Base-by-base conservation (phyloP, 2,797 vertebrate species). In the Oreortyx pictus region DNA sequence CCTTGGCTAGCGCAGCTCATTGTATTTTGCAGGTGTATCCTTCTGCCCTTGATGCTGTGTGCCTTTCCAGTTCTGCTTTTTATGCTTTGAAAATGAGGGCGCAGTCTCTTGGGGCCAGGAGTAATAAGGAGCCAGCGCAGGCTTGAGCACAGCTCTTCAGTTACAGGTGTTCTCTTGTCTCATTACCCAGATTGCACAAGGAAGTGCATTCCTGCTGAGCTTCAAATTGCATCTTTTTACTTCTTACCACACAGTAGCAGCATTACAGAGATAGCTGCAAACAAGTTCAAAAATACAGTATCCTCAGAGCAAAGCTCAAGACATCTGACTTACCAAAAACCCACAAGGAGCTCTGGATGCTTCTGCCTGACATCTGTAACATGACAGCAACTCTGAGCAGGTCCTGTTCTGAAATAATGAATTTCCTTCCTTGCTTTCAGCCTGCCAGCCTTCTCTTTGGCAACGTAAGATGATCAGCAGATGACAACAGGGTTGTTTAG, bases 331-430 rank as follows among this genome's bases (percentile, higher is more conserved):
- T 14, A 44, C 41, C 4, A 1, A 47, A 22, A 61, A 24, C 49
- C 72, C 4, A 0, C 0, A 9, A 29, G 50, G 25, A 52, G 50
- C 16, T 31, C 52, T 54, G 52, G 7, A 4, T 68, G 75, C 70
- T 47, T 1, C 78, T 14, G 61, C 49, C 50, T 49, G 78, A 16
- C 54, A 82, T 44, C 50, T 60, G 44, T 5, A 8, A 43, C 7
- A 0, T 0, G 81, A 17, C 7, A 12, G 3, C 1, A 0, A 50
- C 75, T 43, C n/a, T 0, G 2, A 27, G 66, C 50, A 41, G 59
- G 62, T 31, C 50, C 50, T 52, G 27, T 3, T 52, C 29, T 18
- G 50, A 29, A 29, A 52, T 17, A 9, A 52, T 29, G 27, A 16
- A 29, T 52, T 52, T 52, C 50, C 27, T 52, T 52, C 50, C 50